Percentiles rank a stretch among this genome's conserved stretches.
Conservation (phyloP, 2,797 vertebrate species). For the Acanthopagrus latus region DNA sequence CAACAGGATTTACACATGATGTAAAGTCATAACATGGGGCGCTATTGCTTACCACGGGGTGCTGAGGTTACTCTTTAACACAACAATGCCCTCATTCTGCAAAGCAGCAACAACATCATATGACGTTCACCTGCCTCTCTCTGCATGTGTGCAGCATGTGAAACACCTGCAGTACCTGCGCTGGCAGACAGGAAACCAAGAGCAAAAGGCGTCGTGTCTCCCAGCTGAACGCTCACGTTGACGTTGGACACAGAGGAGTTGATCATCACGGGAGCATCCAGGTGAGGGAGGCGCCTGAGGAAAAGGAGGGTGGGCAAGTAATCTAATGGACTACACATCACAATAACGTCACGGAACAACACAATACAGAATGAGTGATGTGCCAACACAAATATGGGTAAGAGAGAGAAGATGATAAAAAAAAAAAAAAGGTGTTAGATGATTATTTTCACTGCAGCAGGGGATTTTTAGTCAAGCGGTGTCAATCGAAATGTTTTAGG, state of each 20-base stretch:
- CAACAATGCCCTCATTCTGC: constrained; percentile 1
- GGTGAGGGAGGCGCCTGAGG: constrained; percentile 89
- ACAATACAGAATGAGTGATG: constrained; percentile 51
- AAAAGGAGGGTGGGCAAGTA: constrained; percentile 77
- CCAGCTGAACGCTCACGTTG: constrained; percentile 94
- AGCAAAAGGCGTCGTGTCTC: constrained; percentile 95
- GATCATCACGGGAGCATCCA: constrained; percentile 92
- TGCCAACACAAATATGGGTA: constrained; percentile 56
- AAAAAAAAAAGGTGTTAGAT: constrained; percentile 25
- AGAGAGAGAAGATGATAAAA: constrained; percentile 42
- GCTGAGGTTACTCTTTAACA: constrained; percentile 25
- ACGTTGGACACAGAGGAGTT: constrained; percentile 92
- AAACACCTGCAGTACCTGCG: constrained; percentile 84
- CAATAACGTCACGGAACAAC: constrained; percentile 43
- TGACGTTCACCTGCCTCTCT: constrained; percentile 23
- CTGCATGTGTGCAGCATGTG: constrained; percentile 1
- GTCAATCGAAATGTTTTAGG: not conserved
- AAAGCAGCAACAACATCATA: constrained; percentile 30
- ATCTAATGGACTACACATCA: constrained; percentile 76
- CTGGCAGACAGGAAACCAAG: constrained; percentile 93
- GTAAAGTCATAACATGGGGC: not conserved
- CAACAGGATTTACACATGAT: not conserved
- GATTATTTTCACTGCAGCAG: not conserved
- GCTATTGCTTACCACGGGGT: not conserved
- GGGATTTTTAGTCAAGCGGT: not conserved